Percentiles rank a stretch among this genome's conserved stretches.
phyloP scores from a whole-genome alignment of 2,113 vertebrate species.

The Oreochromis tanganicae region DNA sequence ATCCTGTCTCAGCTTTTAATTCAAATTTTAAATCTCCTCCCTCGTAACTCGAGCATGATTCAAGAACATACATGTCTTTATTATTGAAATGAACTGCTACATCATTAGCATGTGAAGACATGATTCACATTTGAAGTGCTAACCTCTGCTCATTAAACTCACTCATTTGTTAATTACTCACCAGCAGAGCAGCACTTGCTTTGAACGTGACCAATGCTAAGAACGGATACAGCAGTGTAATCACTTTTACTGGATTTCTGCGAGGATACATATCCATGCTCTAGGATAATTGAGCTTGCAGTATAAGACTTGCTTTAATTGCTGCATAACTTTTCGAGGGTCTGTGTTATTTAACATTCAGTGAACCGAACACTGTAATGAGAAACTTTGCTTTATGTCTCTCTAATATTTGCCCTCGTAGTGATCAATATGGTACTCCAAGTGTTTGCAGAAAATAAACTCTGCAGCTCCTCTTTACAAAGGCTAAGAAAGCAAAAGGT shows the following conservation, averaged over 20 bases:
- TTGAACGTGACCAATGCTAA: slow-evolving; percentile 25
- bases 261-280: neutral
- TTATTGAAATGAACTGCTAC: slow-evolving; percentile 38
- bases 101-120: slow-evolving; percentile 46
- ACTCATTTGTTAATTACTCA: slow-evolving; percentile 47
- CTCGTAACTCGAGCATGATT: slow-evolving; percentile 24
- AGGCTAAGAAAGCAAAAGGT: neutral
- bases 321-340: slow-evolving; percentile 29
- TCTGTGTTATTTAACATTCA: slow-evolving; percentile 1
- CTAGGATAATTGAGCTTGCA: slow-evolving; percentile 11
- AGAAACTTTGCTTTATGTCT: slow-evolving; percentile 24
- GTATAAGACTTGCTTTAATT: slow-evolving; percentile 21
- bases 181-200: neutral
- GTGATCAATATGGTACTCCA: slow-evolving; percentile 9
- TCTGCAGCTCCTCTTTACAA: neutral
- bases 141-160: slow-evolving; percentile 54
- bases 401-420: slow-evolving; percentile 29
- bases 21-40: slow-evolving; percentile 42
- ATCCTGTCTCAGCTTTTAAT: neutral
- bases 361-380: neutral
- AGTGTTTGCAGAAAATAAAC: neutral
- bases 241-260: slow-evolving; percentile 20
- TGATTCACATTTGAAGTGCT: slow-evolving; percentile 36
- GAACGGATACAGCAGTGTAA: slow-evolving; percentile 29
- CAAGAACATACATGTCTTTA: slow-evolving; percentile 35